Evolutionary conservation across 1,140 invertebrate species (phyloP).

Genomic region (Heliconius melpomene): DNA sequence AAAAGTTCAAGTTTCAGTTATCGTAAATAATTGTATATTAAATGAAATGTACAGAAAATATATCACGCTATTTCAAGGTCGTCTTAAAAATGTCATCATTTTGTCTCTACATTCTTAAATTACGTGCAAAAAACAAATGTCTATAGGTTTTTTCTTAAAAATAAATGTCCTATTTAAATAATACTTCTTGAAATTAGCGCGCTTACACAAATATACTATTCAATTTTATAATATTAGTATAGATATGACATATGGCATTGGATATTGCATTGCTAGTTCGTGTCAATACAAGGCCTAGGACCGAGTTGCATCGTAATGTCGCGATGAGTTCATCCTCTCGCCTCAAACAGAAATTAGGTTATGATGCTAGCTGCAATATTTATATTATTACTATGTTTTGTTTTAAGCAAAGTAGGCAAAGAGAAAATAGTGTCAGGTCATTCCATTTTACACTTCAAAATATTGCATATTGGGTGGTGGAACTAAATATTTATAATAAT

Average conservation of each 20-base stretch:
- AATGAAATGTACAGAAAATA: neutral
- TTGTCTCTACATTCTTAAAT: no score
- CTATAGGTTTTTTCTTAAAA: no score
- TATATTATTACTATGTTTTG: neutral
- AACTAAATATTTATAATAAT: no score
- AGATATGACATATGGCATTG: neutral
- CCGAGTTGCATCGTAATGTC: slow-evolving; percentile 9
- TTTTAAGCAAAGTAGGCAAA: no score
- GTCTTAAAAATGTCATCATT: no score
- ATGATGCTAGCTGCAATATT: neutral
- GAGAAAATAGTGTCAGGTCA: no score
- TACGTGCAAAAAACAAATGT: no score
- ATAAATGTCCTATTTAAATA: neutral
- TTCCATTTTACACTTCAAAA: no score
- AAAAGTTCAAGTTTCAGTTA: slow-evolving; percentile 6
- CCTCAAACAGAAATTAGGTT: neutral
- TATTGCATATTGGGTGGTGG: no score
- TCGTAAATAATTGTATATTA: neutral
- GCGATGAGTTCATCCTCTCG: slow-evolving; percentile 17
- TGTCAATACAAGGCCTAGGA: slow-evolving; percentile 1
- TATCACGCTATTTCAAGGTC: neutral
- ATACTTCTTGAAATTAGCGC: neutral
- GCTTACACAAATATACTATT: neutral
- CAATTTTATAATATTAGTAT: neutral
- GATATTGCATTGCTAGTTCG: neutral